Evolutionary conservation across 2,797 vertebrate genomes (phyloP).

Genomic region (Bovichtus diacanthus): DNA sequence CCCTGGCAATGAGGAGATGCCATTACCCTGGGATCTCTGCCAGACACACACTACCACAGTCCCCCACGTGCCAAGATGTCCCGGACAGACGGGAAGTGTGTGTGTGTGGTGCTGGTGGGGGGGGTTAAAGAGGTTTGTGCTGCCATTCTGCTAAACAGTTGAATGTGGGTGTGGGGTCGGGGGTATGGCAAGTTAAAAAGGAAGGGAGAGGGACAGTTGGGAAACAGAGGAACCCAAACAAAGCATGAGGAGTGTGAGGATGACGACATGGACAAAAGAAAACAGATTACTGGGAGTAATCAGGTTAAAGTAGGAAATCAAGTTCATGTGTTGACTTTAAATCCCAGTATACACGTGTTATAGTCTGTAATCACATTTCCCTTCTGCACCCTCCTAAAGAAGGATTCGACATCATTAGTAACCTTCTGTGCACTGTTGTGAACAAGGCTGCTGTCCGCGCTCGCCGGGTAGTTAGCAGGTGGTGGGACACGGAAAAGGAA

Average conservation of each 20-base stretch:
- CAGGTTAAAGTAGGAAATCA: constrained; percentile 54
- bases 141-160: constrained; percentile 54
- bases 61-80: constrained; percentile 64
- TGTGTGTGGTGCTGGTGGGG: background rate
- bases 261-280: constrained; percentile 8
- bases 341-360: constrained; percentile 21
- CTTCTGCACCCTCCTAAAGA: constrained; percentile 22
- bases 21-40: constrained; percentile 77
- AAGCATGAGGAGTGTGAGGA: constrained; percentile 39
- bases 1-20: constrained; percentile 75
- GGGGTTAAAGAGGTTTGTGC: constrained; percentile 31
- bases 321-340: constrained; percentile 61
- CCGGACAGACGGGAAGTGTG: constrained; percentile 60
- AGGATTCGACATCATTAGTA: constrained; percentile 46
- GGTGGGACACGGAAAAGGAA: background rate
- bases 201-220: background rate
- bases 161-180: constrained; percentile 10
- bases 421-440: constrained; percentile 12
- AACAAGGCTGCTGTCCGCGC: background rate
- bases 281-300: constrained; percentile 55
- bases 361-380: constrained; percentile 47
- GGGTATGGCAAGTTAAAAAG: constrained; percentile 7
- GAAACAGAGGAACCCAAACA: constrained; percentile 36
- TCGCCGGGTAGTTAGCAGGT: constrained; percentile 17
- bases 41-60: constrained; percentile 58